Conservation (phyloP, 2,113 vertebrate species). For the Anolis sagrei region DNA sequence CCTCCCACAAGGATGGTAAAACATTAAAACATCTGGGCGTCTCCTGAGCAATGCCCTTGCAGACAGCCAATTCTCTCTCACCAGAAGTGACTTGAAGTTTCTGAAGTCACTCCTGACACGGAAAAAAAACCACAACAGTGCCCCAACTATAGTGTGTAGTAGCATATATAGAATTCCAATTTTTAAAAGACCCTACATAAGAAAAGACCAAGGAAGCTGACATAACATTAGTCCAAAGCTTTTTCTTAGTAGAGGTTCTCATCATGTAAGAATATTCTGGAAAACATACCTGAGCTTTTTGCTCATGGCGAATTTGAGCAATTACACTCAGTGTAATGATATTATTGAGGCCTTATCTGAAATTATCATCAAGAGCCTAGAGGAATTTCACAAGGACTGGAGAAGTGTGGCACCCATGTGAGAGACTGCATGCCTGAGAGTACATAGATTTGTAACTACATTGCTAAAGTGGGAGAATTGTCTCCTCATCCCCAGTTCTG, state of each 20-base stretch:
- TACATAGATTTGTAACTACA: not conserved
- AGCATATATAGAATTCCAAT: not conserved
- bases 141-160: not conserved
- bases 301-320: not conserved
- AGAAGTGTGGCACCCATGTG: not conserved
- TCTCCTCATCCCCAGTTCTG: not conserved
- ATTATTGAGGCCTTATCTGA: constrained; percentile 43
- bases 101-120: too few species aligned
- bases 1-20: too few species aligned
- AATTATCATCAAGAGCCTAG: not conserved
- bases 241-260: not conserved
- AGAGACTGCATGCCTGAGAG: not conserved
- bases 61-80: too few species aligned
- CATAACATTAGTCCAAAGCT: not conserved
- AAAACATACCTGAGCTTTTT: not conserved
- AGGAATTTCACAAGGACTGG: constrained; percentile 43
- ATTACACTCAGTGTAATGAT: not conserved
- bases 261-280: not conserved
- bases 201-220: not conserved
- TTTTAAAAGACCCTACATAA: not conserved
- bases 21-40: too few species aligned
- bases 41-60: too few species aligned
- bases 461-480: not conserved
- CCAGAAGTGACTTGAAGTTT: too few species aligned
- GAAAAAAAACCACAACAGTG: too few species aligned